Evolutionary conservation across 2,797 vertebrate genomes (phyloP), one percentile per base, ranked within the genome.

Genomic region (Malacoctenus gilli): DNA sequence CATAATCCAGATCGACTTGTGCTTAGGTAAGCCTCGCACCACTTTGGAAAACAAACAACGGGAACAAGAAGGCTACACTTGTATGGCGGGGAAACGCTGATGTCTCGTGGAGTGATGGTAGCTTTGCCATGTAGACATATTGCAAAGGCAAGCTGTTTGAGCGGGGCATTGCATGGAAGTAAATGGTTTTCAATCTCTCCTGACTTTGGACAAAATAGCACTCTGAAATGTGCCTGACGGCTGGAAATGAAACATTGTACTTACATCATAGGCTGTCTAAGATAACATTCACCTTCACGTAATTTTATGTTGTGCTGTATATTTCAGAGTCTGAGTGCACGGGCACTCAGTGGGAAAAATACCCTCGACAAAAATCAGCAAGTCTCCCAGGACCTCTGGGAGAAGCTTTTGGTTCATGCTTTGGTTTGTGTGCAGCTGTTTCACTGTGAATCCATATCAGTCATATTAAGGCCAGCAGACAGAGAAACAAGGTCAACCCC

Each of bases 41-140:
- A 85, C 76, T 79, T 82, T 74, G 61, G 70, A 83, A 79, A 84
- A 85, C 78, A 84, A 89, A 84, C 52, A 75, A n/a, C n/a, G n/a
- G 66, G 52, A 80, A 83, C 81, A 84, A 59, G 56, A 80, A 68
- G 55, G 53, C 68, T 62, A 72, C 79, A 80, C 73, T 80, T 54
- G 79, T 76, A 69, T 54, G 48, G 63, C 57, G 36, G 67, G 55
- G 37, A 79, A 80, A 83, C 80, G 72, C 40, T 69, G 71, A 85
- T 73, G 84, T 75, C 72, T 69, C 57, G 42, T 53, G 62, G 72
- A 78, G 60, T 68, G 62, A 79, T 59, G 82, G 68, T 75, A 82
- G 77, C 59, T 68, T 75, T 65, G 57, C 71, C 66, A 65, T 84
- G 60, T 77, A 83, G 80, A 84, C 85, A 83, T 82, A 83, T 81